These are phyloP conservation scores for Timandra comae DNA, from an alignment of 2,888 invertebrate genomes.

Conservation along the genomic window DNA sequence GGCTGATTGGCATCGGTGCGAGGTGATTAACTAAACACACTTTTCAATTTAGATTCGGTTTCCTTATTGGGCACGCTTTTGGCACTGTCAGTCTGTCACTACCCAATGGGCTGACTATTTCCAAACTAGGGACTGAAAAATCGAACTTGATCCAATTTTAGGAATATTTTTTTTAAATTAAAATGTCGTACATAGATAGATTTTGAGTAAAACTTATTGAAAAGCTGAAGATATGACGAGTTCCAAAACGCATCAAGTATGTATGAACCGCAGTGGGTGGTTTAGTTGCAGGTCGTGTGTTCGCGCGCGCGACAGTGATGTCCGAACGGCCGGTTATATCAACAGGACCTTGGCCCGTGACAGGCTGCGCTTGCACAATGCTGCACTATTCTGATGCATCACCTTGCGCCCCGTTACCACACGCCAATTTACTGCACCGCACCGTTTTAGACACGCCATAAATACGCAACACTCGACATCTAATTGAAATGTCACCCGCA, in stretches of 20 bases:
- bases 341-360: conserved; percentile 41
- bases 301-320: conserved; percentile 24
- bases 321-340: conserved; percentile 32
- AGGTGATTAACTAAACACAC: conserved; percentile 9
- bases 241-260: no score
- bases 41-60: conserved; percentile 5
- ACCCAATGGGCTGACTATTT: no score
- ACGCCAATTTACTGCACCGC: conserved; percentile 15
- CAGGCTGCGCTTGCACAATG: conserved; percentile 46
- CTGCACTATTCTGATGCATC: conserved; percentile 51
- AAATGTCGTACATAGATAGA: no score
- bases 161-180: no score
- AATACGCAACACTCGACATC: neutral
- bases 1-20: conserved; percentile 28
- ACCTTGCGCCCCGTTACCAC: conserved; percentile 31
- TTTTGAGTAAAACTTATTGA: no score
- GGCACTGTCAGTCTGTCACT: no score
- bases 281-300: no score
- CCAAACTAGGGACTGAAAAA: neutral
- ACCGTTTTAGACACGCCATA: conserved; percentile 7
- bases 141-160: no score
- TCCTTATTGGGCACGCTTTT: no score
- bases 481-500: conserved; percentile 2
- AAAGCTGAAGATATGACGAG: no score
- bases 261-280: no score